phyloP scores from a whole-genome alignment of 2,888 invertebrate species.

The Rotaria socialis region DNA sequence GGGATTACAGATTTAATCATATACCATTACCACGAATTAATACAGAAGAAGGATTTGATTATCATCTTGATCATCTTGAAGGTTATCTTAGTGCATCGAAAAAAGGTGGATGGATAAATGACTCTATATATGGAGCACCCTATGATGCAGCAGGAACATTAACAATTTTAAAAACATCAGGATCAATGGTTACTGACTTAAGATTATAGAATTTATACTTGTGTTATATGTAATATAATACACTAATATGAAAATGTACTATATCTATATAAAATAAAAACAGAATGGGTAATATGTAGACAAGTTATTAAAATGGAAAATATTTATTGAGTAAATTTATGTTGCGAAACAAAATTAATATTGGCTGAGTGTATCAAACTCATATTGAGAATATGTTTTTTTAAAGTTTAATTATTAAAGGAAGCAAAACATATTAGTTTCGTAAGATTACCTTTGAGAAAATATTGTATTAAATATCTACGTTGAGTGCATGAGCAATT shows the following conservation, averaged over 20 bases:
- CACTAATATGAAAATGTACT: background rate
- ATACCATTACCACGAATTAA: slow-evolving; percentile 24
- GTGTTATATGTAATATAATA: background rate
- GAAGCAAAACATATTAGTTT: no score
- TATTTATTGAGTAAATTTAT: no score
- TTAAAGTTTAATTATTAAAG: no score
- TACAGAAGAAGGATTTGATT: background rate
- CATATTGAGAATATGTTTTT: no score
- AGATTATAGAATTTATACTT: background rate
- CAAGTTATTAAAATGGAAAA: background rate
- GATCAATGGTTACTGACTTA: background rate
- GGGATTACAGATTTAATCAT: slow-evolving; percentile 37
- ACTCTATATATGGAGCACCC: background rate
- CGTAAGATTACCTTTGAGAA: no score
- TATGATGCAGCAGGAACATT: background rate
- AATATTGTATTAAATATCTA: no score
- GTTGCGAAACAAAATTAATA: no score
- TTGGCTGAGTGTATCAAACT: no score
- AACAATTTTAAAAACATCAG: background rate
- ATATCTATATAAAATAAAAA: background rate
- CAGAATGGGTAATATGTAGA: background rate
- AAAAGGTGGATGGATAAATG: background rate
- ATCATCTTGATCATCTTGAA: background rate
- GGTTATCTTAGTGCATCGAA: background rate
- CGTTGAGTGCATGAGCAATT: no score